phyloP scores from a whole-genome alignment of 2,797 vertebrate species.

The Hypotaenidia okinawae region DNA sequence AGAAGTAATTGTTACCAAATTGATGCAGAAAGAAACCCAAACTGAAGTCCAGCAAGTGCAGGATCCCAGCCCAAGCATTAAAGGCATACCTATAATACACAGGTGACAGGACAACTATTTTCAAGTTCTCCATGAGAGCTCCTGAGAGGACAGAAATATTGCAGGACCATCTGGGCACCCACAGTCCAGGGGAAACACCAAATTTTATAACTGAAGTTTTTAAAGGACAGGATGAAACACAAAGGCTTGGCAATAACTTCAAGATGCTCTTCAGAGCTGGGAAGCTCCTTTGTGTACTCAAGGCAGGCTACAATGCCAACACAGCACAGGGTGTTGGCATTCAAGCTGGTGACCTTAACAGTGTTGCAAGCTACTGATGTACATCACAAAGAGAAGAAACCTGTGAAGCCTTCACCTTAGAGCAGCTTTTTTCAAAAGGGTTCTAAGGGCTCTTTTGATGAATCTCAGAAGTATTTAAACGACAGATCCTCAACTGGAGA shows the following conservation, averaged over 20 bases:
- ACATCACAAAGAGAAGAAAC: background rate
- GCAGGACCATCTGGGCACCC: background rate
- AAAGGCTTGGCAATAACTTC: background rate
- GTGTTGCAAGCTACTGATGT: background rate
- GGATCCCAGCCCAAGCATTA: background rate
- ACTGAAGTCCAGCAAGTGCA: background rate
- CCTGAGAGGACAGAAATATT: background rate
- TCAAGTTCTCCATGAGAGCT: background rate
- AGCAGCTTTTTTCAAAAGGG: background rate
- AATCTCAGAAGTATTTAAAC: background rate
- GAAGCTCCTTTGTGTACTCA: background rate
- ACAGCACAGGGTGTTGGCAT: accelerated
- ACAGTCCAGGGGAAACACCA: background rate
- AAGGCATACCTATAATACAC: background rate
- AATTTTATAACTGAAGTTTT: background rate
- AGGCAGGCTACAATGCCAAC: background rate
- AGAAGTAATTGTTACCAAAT: background rate
- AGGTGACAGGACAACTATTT: background rate
- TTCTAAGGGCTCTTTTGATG: background rate
- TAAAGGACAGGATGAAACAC: background rate
- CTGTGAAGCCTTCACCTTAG: background rate
- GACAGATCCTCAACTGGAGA: background rate
- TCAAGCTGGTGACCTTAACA: background rate
- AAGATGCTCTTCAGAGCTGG: background rate
- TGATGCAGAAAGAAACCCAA: background rate